These are phyloP conservation scores for Heliconius hewitsoni DNA, from an alignment of 1,140 invertebrate species.

Conservation along the genomic window DNA sequence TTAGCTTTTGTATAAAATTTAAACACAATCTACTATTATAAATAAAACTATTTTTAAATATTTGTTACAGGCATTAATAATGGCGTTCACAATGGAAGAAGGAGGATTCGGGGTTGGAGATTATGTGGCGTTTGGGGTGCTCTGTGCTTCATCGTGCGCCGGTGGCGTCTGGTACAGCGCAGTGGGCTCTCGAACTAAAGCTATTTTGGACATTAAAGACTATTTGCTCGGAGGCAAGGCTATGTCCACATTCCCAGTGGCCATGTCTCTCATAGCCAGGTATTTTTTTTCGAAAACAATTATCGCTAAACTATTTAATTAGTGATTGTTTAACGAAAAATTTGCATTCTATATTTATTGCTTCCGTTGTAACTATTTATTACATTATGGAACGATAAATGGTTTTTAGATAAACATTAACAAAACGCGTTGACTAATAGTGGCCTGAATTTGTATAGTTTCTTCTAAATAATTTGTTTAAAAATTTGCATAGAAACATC, in stretches of 20 bases:
- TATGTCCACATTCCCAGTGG: conserved; percentile 89
- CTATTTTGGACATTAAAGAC: conserved; percentile 83
- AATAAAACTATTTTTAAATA: not conserved
- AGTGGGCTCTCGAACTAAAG: conserved; percentile 66
- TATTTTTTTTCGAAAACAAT: conserved; percentile 52
- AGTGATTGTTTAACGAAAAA: too few relatives aligned
- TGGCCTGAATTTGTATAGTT: too few relatives aligned
- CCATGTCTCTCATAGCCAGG: conserved; percentile 92
- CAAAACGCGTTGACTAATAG: too few relatives aligned
- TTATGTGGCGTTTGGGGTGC: conserved; percentile 84
- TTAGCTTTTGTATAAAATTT: too few relatives aligned
- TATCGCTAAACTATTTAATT: not conserved
- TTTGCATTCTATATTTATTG: too few relatives aligned
- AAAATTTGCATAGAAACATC: too few relatives aligned
- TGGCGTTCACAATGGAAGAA: conserved; percentile 70
- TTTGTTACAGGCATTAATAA: conserved; percentile 36
- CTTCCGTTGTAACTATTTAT: too few relatives aligned
- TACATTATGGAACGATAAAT: too few relatives aligned
- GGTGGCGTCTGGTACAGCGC: conserved; percentile 90
- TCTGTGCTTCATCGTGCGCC: conserved; percentile 84
- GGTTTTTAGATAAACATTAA: too few relatives aligned
- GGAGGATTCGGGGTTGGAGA: conserved; percentile 80
- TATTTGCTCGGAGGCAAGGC: conserved; percentile 88
- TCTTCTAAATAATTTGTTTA: too few relatives aligned
- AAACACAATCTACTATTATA: not conserved